Evolutionary conservation across 2,888 invertebrate genomes (phyloP).

Genomic region (Melanargia galathea): DNA sequence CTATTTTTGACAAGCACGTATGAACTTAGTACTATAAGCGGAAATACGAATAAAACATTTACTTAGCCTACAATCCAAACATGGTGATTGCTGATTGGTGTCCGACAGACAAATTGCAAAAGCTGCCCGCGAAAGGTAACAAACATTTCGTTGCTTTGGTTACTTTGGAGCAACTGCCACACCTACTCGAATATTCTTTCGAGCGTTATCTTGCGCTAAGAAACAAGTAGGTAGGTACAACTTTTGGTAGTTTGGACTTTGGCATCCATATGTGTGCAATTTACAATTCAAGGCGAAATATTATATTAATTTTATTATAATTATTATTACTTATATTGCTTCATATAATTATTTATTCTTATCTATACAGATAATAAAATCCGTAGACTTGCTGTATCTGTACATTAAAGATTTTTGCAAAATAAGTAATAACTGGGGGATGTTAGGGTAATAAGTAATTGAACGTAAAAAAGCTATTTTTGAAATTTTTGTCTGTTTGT

Average conservation of each 20-base stretch:
- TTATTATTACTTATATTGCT: not conserved
- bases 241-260: not conserved
- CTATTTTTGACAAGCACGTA: no score
- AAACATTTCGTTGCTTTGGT: not conserved
- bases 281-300: conserved; percentile 8
- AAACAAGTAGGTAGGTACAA: not conserved
- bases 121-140: conserved; percentile 1
- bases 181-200: not conserved
- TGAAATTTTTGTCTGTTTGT: no score
- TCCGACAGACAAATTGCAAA: conserved; percentile 13
- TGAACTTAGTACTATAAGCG: not conserved
- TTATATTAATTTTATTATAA: not conserved
- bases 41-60: not conserved
- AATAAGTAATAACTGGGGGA: no score
- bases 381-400: no score
- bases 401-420: no score
- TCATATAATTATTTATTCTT: not conserved
- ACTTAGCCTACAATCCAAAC: conserved; percentile 3
- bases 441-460: no score
- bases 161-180: not conserved
- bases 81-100: conserved; percentile 2
- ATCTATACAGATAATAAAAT: no score
- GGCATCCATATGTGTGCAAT: not conserved
- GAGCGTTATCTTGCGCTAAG: not conserved
- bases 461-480: no score